Conservation (phyloP, 2,797 vertebrate genomes). For the Pseudochromis fuscus region DNA sequence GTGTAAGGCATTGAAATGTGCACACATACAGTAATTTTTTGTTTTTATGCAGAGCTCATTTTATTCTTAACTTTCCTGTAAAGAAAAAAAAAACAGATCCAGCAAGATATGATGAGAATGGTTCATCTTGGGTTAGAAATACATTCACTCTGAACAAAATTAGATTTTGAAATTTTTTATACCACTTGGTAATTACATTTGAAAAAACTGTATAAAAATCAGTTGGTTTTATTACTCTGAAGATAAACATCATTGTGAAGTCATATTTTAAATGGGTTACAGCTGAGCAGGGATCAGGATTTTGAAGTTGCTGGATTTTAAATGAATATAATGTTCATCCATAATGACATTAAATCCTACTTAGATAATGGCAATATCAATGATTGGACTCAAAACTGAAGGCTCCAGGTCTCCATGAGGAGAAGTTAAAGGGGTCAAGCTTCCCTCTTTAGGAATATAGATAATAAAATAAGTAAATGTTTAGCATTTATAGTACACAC, state of each 20-base stretch:
- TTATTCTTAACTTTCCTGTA: not conserved
- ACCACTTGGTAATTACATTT: slow-evolving; percentile 11
- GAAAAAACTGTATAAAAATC: not conserved
- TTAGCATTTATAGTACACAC: too few species aligned
- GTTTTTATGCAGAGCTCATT: not conserved
- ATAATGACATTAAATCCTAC: slow-evolving; percentile 45
- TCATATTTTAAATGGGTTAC: not conserved
- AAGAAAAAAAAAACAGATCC: not conserved
- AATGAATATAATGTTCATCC: slow-evolving; percentile 1
- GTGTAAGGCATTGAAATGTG: too few species aligned
- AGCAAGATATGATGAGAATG: not conserved
- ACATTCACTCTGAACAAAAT: not conserved
- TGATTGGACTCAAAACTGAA: not conserved
- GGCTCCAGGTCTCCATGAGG: slow-evolving; percentile 10
- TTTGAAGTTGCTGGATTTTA: not conserved
- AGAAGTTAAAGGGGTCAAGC: slow-evolving; percentile 17
- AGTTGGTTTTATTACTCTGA: not conserved
- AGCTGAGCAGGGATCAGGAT: slow-evolving; percentile 1
- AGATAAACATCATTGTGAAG: not conserved
- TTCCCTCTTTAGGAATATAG: not conserved
- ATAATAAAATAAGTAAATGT: slow-evolving; percentile 24
- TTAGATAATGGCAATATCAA: slow-evolving; percentile 37
- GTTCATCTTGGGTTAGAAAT: not conserved
- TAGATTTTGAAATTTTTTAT: not conserved
- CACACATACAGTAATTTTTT: not conserved